A percentile compares a stretch with the other conserved stretches of the same genome.
These are phyloP conservation scores for Turdus rufiventris DNA, from an alignment of 2,113 vertebrate species.

Conservation along the genomic window DNA sequence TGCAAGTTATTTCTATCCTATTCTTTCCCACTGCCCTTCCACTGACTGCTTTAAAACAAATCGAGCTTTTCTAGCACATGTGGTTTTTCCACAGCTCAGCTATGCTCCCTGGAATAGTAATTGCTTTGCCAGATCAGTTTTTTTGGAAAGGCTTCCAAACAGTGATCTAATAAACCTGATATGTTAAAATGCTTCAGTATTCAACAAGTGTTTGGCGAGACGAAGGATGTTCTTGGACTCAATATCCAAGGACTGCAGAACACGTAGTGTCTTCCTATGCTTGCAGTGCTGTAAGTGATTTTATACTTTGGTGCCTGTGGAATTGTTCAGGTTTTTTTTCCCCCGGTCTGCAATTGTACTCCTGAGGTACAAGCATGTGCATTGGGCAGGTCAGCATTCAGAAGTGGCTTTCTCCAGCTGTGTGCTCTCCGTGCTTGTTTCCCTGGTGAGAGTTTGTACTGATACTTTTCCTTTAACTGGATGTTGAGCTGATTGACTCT, in stretches of 20 bases:
- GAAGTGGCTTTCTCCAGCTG: not conserved
- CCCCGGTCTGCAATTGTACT: not conserved
- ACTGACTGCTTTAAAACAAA: not conserved
- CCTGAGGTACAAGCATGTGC: not conserved
- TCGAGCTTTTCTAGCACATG: not conserved
- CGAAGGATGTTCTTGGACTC: constrained; percentile 33
- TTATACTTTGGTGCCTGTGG: not conserved
- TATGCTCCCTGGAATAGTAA: not conserved
- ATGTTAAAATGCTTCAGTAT: constrained; percentile 44
- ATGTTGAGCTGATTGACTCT: not conserved
- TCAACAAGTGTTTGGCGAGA: constrained; percentile 56
- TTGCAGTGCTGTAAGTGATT: not conserved
- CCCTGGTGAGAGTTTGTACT: not conserved
- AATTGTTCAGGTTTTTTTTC: not conserved
- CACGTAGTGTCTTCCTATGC: constrained; percentile 4
- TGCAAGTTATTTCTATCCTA: not conserved
- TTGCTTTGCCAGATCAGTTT: constrained; percentile 43
- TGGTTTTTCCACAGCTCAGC: not conserved
- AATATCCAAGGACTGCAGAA: not conserved
- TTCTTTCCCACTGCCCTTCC: not conserved
- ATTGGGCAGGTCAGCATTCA: not conserved
- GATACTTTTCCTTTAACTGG: not conserved
- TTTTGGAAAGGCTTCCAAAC: constrained; percentile 19
- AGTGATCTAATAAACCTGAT: constrained; percentile 47
- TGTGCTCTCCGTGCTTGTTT: not conserved